phyloP scores from a whole-genome alignment of 2,113 vertebrate genomes.

The Willisornis vidua region DNA sequence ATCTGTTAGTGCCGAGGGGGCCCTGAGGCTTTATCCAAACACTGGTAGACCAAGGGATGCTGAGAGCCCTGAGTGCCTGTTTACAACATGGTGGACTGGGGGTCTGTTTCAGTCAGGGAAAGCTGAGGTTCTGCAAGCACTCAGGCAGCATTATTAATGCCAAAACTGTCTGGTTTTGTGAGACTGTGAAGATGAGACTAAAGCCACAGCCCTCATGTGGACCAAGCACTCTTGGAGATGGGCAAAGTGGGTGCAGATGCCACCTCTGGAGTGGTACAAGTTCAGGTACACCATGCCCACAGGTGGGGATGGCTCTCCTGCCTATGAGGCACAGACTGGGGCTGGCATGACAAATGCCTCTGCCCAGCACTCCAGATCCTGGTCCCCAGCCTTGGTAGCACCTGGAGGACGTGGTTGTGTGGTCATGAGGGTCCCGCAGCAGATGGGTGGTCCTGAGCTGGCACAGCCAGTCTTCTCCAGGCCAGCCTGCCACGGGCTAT shows the following conservation, averaged over 20 bases:
- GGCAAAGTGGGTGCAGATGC: neutral
- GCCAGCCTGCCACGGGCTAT: neutral
- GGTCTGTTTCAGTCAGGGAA: neutral
- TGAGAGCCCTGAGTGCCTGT: neutral
- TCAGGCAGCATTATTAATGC: accelerated
- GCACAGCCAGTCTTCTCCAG: neutral
- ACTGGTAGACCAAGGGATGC: neutral
- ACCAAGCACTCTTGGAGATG: neutral
- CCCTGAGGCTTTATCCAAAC: neutral
- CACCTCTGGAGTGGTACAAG: accelerated
- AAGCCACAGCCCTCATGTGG: neutral
- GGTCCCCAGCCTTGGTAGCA: neutral
- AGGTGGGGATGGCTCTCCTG: accelerated
- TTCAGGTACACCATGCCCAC: neutral
- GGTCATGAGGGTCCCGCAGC: neutral
- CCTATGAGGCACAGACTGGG: neutral
- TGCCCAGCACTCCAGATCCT: neutral
- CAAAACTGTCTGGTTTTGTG: neutral
- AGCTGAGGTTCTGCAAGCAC: neutral
- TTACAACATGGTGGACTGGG: neutral
- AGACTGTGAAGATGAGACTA: neutral
- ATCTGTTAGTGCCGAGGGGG: neutral
- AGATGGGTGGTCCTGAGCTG: accelerated
- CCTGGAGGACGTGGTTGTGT: neutral
- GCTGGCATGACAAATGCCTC: accelerated